Percentiles rank a stretch among this genome's conserved stretches.
Conservation (phyloP, 2,888 invertebrate species). For the Xylota sylvarum region DNA sequence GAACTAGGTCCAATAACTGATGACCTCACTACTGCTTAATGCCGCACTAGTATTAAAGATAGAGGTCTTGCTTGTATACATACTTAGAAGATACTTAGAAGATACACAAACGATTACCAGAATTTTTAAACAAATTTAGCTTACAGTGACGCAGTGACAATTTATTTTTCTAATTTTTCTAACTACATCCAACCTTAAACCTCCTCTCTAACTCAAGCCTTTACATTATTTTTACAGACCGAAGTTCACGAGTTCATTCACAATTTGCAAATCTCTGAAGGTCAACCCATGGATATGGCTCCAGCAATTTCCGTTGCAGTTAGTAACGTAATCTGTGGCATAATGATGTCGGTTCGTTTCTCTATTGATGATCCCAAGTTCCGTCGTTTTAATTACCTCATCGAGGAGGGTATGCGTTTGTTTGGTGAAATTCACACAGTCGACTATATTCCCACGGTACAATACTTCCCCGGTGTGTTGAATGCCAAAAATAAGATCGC, state of each 20-base stretch:
- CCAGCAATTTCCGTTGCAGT: constrained; percentile 92
- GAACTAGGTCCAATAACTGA: too few species aligned
- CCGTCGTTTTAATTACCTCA: constrained; percentile 92
- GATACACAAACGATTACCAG: too few species aligned
- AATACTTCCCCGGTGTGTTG: constrained; percentile 88
- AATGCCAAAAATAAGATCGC: constrained; percentile 87
- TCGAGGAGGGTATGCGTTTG: constrained; percentile 95
- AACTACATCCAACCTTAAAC: neutral
- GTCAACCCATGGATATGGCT: constrained; percentile 90
- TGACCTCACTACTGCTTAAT: too few species aligned
- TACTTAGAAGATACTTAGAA: too few species aligned
- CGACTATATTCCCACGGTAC: constrained; percentile 92
- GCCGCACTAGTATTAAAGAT: too few species aligned
- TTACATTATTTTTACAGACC: constrained; percentile 84
- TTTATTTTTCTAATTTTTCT: too few species aligned
- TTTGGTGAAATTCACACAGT: constrained; percentile 93
- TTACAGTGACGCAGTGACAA: too few species aligned
- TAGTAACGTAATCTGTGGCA: constrained; percentile 95
- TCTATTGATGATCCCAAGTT: constrained; percentile 91
- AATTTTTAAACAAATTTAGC: too few species aligned
- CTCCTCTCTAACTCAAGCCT: neutral
- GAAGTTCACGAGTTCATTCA: constrained; percentile 92
- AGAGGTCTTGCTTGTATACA: too few species aligned
- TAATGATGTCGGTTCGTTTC: constrained; percentile 95
- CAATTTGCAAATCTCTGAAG: constrained; percentile 88